Conservation (phyloP, 2,797 vertebrate species). For the Acridotheres tristis region DNA sequence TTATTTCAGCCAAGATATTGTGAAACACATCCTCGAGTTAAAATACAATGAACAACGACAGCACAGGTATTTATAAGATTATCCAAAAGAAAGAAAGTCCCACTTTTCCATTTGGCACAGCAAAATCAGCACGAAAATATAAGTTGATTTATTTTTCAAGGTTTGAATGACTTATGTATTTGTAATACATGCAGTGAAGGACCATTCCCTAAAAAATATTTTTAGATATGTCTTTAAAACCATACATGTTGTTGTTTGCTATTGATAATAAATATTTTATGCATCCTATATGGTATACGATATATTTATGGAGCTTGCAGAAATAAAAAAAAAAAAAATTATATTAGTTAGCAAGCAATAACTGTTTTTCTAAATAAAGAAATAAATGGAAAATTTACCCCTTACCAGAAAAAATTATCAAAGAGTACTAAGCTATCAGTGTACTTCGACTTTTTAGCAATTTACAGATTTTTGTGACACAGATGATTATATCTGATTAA, state of each 20-base stretch:
- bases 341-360: neutral
- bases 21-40: neutral
- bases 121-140: neutral
- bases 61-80: neutral
- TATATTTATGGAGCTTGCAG: neutral
- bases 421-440: neutral
- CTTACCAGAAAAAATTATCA: neutral
- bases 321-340: neutral
- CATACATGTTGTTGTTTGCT: neutral
- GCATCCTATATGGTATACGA: too few relatives aligned
- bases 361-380: neutral
- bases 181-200: neutral
- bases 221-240: neutral
- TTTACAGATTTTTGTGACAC: neutral
- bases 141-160: neutral
- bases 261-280: neutral
- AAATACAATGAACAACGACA: neutral
- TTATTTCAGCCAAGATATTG: neutral
- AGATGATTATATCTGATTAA: neutral
- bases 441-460: neutral
- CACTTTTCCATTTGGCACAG: neutral
- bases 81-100: neutral
- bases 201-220: neutral
- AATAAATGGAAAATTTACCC: neutral
- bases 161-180: neutral